Base-by-base conservation (phyloP, 2,113 vertebrate species). In the Microcebus lehilahytsara region DNA sequence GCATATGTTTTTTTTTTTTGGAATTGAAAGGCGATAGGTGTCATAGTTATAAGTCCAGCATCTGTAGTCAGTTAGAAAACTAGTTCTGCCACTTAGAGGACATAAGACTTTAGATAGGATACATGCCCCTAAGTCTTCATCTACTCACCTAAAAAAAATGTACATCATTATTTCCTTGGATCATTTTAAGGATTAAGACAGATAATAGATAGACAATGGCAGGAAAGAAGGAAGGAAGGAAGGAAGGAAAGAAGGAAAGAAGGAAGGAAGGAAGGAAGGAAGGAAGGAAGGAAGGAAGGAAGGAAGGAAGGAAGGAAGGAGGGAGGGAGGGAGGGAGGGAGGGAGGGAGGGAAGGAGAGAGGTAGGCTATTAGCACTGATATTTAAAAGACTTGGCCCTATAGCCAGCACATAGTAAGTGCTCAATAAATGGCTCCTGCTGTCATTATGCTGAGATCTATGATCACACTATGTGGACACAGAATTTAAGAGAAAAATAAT, bases 341-440 rank as follows among this genome's bases (percentile, higher is more conserved):
- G 6, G 30, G 9, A 23, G 20, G 19, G 2, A 42, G 5, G 22
- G 22, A 22, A 5, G 23, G 1, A 17, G 12, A 25, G 4, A 49
- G 12, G 16, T 0, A 22, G 34, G 25, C 32, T 11, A 27, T 0
- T 34, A 51, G 16, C 58, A 7, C 0, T 8, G 60, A 81, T 30
- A 75, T 74, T 85, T 79, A 9, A 78, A 62, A 78, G 71, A 34
- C 64, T 37, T n/a, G 23, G 58, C 30, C 25, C 77, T 30, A 20
- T 8, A 92, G 51, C 20, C 34, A 95, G 20, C 60, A 64, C 12
- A 20, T 0, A 51, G 58, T 60, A 51, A 85, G 30, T 6, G 22
- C 22, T 79, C 32, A 72, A 4, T 46, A 56, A 27, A 53, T 4
- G 37, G 40, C 6, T 71, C 80, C 56, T 60, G 13, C 7, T 64